Evolutionary conservation across 2,797 vertebrate genomes (phyloP), one percentile per base, ranked within the genome.

Genomic region (Sus cebifrons): DNA sequence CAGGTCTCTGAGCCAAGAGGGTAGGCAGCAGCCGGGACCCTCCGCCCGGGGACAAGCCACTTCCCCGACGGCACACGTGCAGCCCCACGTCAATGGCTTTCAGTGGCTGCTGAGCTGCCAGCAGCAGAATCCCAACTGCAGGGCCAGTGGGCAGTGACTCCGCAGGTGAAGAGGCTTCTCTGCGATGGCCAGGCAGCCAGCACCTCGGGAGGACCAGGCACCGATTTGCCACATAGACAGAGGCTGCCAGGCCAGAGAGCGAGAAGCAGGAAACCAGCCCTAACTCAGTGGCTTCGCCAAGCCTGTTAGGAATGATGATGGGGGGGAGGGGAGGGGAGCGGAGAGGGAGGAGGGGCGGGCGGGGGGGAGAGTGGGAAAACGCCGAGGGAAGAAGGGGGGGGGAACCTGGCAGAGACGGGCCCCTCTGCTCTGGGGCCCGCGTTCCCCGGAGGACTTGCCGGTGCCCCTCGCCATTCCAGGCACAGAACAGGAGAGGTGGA

Each of bases 321-420:
- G 40, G 62, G 8, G 29, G 14, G 17, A 40, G 10, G 3, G 0
- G 0, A 2, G 7, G 8, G 2, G 8, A 60, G 27, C 2, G 29
- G 58, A 6, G 25, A 25, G 4, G 25, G 4, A 12, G 10, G 62
- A 54, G 14, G 32, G 27, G 0, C 32, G 70, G 5, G 15, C 6
- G 5, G 14, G 12, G 3, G 10, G 20, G 1, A 9, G 2, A 82
- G 4, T 29, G 5, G 6, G 7, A 16, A n/a, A 32, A 56, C 17
- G 40, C 4, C 20, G 36, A 75, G 23, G 21, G 14, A 82, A 32
- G 21, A 27, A 81, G n/a, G 2, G 4, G 2, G 2, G 1, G 14
- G 12, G 56, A n/a, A 10, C 13, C 40, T 13, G 52, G 15, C 56
- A 44, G 11, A 32, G 29, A 60, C n/a, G 21, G 13, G 17, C 49